Base-by-base conservation (phyloP, 2,888 invertebrate species). In the Sarcophaga variegata region DNA sequence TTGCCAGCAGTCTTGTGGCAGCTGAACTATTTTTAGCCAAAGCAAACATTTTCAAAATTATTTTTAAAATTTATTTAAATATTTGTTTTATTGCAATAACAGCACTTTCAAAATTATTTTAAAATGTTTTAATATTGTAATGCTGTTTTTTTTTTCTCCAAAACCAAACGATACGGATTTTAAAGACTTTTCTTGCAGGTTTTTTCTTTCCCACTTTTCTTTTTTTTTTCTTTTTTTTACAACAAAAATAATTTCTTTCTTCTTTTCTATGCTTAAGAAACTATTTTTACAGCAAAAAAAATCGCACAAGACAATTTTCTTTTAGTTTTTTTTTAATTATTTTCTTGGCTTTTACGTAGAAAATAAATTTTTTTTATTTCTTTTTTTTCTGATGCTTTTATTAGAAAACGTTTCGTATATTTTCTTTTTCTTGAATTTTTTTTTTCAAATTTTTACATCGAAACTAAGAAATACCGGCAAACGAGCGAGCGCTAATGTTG, bases 241-340 rank as follows among this genome's bases (percentile, higher is more conserved):
- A 67, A n/a, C 25, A 22, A 49, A 69, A 69, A 37, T 0, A 37
- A 37, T 4, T 0, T 54, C 1, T 20, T 62, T 62, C 3, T 62
- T 62, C 6, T 62, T 59, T 59, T 75, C 72, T 84, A 8, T 70
- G 12, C 17, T 66, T 66, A 22, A 66, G 49, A 76, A 80, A 71
- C 80, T 80, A 76, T 80, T 84, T 84, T 80, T 84, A 80, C 70
- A 79, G 75, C 67, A 54, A 4, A 12, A 64, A 64, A 66, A 84
- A 84, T 25, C 70, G 66, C 80, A 76, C 70, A 22, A 84, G 64
- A 76, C 70, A 71, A 79, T 63, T 59, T 74, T 45, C 66, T 74
- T 62, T 17, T 67, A 3, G 14, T n/a, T 45, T 45, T 20, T n/a
- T 22, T 64, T 67, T 67, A 45, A n/a, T 45, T 67, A 37, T 20